Evolutionary conservation across 2,888 invertebrate genomes (phyloP), one percentile per base, ranked within the genome.

Genomic region (Barypeithes pellucidus): DNA sequence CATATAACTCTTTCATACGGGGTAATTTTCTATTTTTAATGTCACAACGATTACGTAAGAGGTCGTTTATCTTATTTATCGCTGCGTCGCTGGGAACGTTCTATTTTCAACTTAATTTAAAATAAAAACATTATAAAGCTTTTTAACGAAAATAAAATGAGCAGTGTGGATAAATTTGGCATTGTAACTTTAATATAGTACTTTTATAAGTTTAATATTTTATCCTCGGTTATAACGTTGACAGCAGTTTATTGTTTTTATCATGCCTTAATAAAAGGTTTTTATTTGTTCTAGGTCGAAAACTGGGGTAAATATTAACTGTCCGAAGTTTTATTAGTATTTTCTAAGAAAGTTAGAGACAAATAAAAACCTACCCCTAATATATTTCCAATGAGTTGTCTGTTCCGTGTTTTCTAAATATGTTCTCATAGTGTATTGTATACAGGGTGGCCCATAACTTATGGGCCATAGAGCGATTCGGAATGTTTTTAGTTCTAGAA

Each of bases 31-130:
- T 14, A 29, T 24, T 47, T 47, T 47, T 20, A 47, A 18, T 2
- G 14, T 52, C 7, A 12, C 14, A 29, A 29, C 29, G n/a, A 24
- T 29, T 29, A 52, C 14, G 4, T 47, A 14, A n/a, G 0, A 47
- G 47, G 18, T 47, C 20, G 11, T 47, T 47, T 18, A 12, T 39
- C 43, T n/a, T 20, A 47, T 47, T 47, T 47, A 47, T 47, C 11
- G 18, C 14, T 52, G 22, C n/a, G 39, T 39, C 11, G 39, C 39
- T n/a, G 12, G 39, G 9, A 39, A 39, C 11, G 39, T 39, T 29
- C 1, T 14, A 12, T 29, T 52, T 14, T 12, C 8, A 14, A 8
- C 52, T 1, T 47, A 16, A 47, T 47, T 16, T 8, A 18, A 47
- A 11, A 16, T 18, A 47, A 45, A 45, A 16, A 7, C 18, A 20